Evolutionary conservation across 2,888 invertebrate genomes (phyloP).

Genomic region (Oxycera nigricornis): DNA sequence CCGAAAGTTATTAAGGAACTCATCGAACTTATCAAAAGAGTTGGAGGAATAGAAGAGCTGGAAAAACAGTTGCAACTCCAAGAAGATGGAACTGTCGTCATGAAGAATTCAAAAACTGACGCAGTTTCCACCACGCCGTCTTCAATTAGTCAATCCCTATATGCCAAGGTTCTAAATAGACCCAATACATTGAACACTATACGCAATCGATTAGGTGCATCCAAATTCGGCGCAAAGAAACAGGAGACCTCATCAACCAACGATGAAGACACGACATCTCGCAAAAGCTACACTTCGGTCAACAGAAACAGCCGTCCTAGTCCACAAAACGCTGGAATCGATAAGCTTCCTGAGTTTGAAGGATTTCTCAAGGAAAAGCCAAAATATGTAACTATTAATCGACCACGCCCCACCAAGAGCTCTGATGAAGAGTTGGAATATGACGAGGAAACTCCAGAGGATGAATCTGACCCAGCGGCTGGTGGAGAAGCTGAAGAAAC

Average conservation of each 20-base stretch:
- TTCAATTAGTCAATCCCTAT: conserved; percentile 76
- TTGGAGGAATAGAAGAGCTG: conserved; percentile 85
- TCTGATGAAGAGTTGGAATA: conserved; percentile 54
- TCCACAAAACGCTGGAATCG: conserved; percentile 67
- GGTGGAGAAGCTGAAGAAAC: conserved; percentile 48
- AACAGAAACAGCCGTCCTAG: conserved; percentile 69
- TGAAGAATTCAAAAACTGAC: conserved; percentile 60
- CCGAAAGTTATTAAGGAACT: conserved; percentile 78
- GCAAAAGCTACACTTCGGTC: conserved; percentile 66
- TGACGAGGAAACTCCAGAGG: conserved; percentile 50
- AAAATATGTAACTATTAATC: conserved; percentile 73
- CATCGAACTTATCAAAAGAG: conserved; percentile 83
- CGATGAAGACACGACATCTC: conserved; percentile 35
- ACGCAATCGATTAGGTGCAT: conserved; percentile 56
- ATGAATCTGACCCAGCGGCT: conserved; percentile 44
- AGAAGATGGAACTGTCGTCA: conserved; percentile 64
- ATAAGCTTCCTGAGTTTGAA: conserved; percentile 58
- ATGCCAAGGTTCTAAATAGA: conserved; percentile 73
- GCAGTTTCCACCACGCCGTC: conserved; percentile 67
- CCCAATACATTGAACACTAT: conserved; percentile 56
- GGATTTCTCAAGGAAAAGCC: conserved; percentile 64
- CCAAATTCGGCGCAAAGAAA: conserved; percentile 41
- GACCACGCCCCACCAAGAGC: conserved; percentile 64
- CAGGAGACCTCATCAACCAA: conserved; percentile 41
- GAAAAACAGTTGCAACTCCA: conserved; percentile 76